These are phyloP conservation scores for Acleris sparsana DNA, from an alignment of 2,888 invertebrate genomes.

Conservation along the genomic window DNA sequence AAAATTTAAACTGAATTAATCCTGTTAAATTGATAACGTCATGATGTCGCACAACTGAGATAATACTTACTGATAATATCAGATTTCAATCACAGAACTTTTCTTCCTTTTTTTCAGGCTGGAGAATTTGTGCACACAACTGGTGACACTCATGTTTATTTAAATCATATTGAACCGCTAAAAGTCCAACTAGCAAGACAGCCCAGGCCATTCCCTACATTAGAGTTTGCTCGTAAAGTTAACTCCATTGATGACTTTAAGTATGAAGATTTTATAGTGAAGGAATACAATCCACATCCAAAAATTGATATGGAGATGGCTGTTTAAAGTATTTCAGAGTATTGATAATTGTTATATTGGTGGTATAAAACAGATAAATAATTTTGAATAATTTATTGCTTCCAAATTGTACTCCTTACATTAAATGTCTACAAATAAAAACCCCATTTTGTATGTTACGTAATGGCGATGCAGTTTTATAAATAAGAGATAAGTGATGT, in stretches of 20 bases:
- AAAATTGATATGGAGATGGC: constrained; percentile 98
- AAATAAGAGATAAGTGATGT: constrained; percentile 49
- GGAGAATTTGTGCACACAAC: constrained; percentile 97
- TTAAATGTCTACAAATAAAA: constrained; percentile 55
- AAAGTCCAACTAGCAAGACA: constrained; percentile 90
- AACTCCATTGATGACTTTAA: constrained; percentile 93
- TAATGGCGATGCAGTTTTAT: constrained; percentile 65
- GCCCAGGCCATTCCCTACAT: constrained; percentile 92
- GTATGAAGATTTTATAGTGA: constrained; percentile 92
- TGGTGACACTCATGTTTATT: constrained; percentile 97
- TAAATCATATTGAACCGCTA: constrained; percentile 93
- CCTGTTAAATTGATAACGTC: not conserved
- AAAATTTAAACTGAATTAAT: not conserved
- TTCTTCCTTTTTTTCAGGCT: constrained; percentile 80
- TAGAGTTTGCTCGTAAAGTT: constrained; percentile 89
- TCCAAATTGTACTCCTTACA: constrained; percentile 53
- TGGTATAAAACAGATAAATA: constrained; percentile 36
- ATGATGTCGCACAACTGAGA: not conserved
- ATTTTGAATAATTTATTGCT: constrained; percentile 46
- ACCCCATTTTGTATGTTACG: constrained; percentile 52
- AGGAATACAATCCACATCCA: constrained; percentile 93
- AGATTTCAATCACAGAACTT: too few relatives aligned
- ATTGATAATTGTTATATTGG: not conserved
- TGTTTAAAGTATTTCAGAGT: constrained; percentile 74
- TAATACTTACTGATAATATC: too few relatives aligned